A percentile compares a stretch with the other conserved stretches of the same genome.
These are phyloP conservation scores for Aurelia aurita DNA, from an alignment of 30 jellyfish, hydroid and myxozoan species.

Conservation along the genomic window DNA sequence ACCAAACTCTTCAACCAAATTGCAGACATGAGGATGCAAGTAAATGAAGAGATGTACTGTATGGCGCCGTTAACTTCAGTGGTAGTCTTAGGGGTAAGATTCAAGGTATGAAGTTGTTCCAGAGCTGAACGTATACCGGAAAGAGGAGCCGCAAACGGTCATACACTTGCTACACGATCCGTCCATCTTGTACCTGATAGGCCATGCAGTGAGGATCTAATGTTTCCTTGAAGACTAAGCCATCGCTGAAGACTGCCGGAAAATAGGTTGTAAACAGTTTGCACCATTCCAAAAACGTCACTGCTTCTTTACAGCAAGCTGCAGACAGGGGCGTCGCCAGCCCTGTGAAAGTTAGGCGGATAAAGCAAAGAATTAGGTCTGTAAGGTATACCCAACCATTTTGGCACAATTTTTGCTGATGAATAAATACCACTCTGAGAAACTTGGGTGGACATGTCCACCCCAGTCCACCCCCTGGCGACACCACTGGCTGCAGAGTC, in stretches of 20 bases:
- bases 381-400: too few species aligned
- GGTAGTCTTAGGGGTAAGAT: too few species aligned
- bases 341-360: too few species aligned
- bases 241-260: constrained; percentile 58
- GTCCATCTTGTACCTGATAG: constrained; percentile 68
- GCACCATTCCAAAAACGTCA: constrained; percentile 37
- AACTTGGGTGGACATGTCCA: too few species aligned
- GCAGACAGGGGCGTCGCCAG: too few species aligned
- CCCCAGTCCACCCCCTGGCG: too few species aligned
- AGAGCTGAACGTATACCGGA: background rate
- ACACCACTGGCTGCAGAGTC: too few species aligned
- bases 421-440: too few species aligned
- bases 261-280: constrained; percentile 26
- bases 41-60: constrained; percentile 18
- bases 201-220: constrained; percentile 25
- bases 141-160: background rate
- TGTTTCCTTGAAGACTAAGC: constrained; percentile 12
- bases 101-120: constrained; percentile 15
- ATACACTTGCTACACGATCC: constrained; percentile 63
- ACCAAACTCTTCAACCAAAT: constrained; percentile 44
- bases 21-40: constrained; percentile 52
- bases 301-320: constrained; percentile 65
- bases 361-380: too few species aligned
- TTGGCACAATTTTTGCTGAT: too few species aligned
- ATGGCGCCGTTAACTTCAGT: constrained; percentile 47